phyloP scores from a whole-genome alignment of 2,113 vertebrate species.

The Platycercus adscitus region DNA sequence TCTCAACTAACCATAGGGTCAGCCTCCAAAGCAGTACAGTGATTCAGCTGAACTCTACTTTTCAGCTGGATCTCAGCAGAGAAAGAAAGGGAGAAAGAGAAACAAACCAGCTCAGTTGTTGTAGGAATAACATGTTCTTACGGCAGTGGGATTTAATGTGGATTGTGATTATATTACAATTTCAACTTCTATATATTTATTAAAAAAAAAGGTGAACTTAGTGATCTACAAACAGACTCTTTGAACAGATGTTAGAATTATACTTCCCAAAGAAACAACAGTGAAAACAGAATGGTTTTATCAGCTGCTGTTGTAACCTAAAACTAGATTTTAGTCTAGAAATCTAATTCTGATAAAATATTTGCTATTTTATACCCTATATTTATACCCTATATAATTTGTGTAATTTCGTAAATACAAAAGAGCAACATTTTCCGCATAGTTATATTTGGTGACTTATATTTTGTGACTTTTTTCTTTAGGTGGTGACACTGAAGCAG shows the following conservation, averaged over 20 bases:
- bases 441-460: neutral
- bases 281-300: neutral
- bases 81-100: neutral
- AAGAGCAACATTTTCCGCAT: neutral
- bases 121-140: neutral
- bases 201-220: neutral
- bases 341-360: neutral
- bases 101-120: neutral
- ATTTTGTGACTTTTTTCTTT: neutral
- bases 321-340: neutral
- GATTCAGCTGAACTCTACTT: neutral
- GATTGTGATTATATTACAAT: neutral
- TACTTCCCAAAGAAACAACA: neutral
- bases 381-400: neutral
- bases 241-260: neutral
- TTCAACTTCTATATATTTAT: neutral
- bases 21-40: neutral
- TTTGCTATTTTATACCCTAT: neutral
- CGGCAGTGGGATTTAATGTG: neutral
- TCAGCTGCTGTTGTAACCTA: neutral
- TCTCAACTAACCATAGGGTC: neutral
- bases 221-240: neutral
- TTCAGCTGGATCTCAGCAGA: neutral
- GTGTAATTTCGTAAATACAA: neutral
- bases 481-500: neutral